Percentiles rank a stretch among this genome's conserved stretches.
Conservation (phyloP, 2,797 vertebrate species). For the Glossophaga mutica region DNA sequence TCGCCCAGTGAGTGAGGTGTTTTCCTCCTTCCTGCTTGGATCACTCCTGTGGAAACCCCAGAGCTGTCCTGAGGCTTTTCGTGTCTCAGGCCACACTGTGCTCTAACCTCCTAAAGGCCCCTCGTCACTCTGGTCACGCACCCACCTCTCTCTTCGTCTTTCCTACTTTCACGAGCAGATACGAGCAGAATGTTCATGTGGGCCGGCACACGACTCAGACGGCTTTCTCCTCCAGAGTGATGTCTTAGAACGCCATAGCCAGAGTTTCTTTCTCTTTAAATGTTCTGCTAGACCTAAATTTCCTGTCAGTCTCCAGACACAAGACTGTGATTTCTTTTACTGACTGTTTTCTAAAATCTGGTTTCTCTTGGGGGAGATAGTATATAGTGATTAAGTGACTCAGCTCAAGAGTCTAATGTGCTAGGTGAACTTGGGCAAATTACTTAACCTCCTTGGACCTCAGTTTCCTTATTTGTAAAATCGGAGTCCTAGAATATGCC, state of each 20-base stretch:
- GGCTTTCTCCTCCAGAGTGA: background rate
- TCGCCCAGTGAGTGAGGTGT: background rate
- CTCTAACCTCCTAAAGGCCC: background rate
- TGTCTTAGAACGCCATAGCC: background rate
- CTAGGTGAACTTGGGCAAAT: background rate
- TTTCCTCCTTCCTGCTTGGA: background rate
- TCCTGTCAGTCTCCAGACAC: background rate
- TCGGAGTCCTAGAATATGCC: background rate
- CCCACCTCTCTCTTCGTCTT: background rate
- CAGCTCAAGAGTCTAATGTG: background rate
- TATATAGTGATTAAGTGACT: background rate
- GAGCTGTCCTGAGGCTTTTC: background rate
- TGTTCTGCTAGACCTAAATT: background rate
- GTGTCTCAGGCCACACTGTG: background rate
- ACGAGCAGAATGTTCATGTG: background rate
- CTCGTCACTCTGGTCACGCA: background rate
- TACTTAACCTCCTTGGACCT: background rate
- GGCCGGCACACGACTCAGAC: background rate
- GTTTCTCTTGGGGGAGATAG: background rate
- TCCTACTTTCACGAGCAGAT: background rate
- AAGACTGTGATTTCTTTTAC: background rate
- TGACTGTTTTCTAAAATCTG: background rate
- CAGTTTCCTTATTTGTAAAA: background rate
- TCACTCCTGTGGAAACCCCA: background rate
- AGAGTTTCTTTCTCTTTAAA: background rate